Evolutionary conservation across 2,113 vertebrate genomes (phyloP), one percentile per base, ranked within the genome.

Genomic region (Dasyurus viverrinus): DNA sequence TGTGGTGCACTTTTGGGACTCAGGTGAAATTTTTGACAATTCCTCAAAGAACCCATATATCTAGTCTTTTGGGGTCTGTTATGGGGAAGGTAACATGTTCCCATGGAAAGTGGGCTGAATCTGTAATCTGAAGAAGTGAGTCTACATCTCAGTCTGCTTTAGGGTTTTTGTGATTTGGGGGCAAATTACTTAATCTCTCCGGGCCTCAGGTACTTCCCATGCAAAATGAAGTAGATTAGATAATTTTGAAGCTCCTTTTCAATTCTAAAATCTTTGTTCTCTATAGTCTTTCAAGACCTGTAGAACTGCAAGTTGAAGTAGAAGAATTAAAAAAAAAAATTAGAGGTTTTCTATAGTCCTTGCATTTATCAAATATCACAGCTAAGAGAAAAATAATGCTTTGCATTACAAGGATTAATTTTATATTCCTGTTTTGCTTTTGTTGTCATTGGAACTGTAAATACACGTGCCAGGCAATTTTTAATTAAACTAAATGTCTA

Each of bases 391-490:
- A 89, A 19, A 36, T n/a, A 22, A 76, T n/a, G 36, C 36, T 6
- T 7, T 76, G 54, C 24, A 47, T 93, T 11, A 25, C 54, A 54
- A 95, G 53, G 92, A 93, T 68, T 53, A 54, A 89, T 68, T 94
- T 94, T 90, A 50, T 93, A 54, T 90, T 96, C 93, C 92, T 95
- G 55, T 95, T 30, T 92, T 95, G 25, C 48, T 48, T 95, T 96
- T 96, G 54, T 91, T 94, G 92, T 91, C 10, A 89, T 95, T 94
- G 90, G 25, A 46, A 92, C 90, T 94, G 8, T 94, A 60, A 91
- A 46, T 93, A 11, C 22, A 30, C 46, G n/a, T 23, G n/a, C 5
- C 68, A n/a, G 36, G 36, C 36, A 76, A 1, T 89, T 54, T 96
- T 96, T 94, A 96, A n/a, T 76, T 19, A 95, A 46, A 42, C 14